These are phyloP conservation scores for Andricus grossulariae DNA, from an alignment of 1,140 invertebrate species.

Conservation along the genomic window DNA sequence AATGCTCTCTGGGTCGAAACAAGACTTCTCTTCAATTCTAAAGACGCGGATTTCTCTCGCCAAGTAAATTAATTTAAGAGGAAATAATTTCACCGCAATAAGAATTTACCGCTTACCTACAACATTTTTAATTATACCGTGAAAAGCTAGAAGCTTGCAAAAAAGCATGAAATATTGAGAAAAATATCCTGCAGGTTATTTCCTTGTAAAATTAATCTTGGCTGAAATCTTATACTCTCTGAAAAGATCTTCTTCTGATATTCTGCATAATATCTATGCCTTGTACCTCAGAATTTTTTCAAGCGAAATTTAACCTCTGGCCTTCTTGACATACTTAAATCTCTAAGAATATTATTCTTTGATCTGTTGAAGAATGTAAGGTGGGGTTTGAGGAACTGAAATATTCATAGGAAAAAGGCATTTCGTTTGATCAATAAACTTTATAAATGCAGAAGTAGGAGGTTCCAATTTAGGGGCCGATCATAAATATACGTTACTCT, in stretches of 20 bases:
- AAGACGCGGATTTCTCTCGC: neutral
- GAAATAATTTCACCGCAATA: neutral
- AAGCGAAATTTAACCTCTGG: too few species aligned
- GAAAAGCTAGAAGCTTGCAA: too few species aligned
- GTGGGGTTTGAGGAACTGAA: neutral
- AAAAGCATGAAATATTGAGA: too few species aligned
- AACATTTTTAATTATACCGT: too few species aligned
- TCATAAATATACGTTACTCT: too few species aligned
- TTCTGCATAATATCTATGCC: too few species aligned
- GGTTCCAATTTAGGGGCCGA: neutral
- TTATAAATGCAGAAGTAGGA: slow-evolving; percentile 23
- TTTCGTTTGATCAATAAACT: slow-evolving; percentile 16
- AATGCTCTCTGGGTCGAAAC: neutral
- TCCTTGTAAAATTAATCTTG: too few species aligned
- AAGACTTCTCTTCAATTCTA: neutral
- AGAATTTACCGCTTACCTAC: neutral
- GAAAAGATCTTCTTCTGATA: too few species aligned
- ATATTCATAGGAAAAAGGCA: neutral
- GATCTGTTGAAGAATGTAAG: neutral
- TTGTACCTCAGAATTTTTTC: too few species aligned
- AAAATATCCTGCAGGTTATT: too few species aligned
- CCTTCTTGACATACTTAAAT: too few species aligned
- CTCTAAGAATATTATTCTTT: neutral
- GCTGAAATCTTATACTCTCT: too few species aligned
- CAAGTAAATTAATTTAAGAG: neutral